A percentile compares a stretch with the other conserved stretches of the same genome.
phyloP scores from a whole-genome alignment of 2,113 vertebrate genomes.

The Pontoporia blainvillei region DNA sequence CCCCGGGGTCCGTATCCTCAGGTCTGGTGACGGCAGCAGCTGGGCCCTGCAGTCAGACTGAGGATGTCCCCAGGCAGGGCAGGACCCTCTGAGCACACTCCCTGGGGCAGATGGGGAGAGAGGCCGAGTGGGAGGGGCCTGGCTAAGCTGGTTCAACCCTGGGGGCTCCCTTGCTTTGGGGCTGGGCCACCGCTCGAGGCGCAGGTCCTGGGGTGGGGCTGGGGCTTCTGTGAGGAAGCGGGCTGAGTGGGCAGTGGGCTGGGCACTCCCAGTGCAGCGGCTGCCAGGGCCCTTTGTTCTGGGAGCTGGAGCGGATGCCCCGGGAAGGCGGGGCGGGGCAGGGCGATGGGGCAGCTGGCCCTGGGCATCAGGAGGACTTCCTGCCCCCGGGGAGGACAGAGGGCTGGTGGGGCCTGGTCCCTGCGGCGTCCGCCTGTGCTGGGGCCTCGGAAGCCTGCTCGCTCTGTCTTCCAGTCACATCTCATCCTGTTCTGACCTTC shows the following conservation, averaged over 20 bases:
- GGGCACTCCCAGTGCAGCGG: background rate
- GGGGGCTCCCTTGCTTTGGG: background rate
- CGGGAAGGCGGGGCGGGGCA: conserved; percentile 33
- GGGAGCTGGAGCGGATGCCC: conserved; percentile 60
- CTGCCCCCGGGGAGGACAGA: background rate
- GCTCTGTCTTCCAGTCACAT: background rate
- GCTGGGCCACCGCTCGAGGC: background rate
- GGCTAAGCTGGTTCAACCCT: background rate
- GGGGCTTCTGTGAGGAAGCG: background rate
- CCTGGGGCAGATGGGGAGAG: no score
- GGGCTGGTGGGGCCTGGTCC: background rate
- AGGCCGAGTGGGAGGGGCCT: background rate
- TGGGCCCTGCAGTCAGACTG: background rate
- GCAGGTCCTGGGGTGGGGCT: background rate
- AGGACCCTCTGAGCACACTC: background rate
- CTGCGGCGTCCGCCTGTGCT: background rate
- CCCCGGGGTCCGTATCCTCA: background rate
- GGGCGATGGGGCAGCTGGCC: conserved; percentile 39
- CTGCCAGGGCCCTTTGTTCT: conserved; percentile 79
- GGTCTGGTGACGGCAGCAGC: background rate
- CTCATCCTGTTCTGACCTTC: background rate
- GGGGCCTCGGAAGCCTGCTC: background rate
- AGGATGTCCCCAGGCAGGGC: background rate
- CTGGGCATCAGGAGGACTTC: conserved; percentile 28
- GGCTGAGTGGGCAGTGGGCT: background rate